phyloP scores from a whole-genome alignment of 92 coral and sea anemone species.

The Epizoanthus scotinus region DNA sequence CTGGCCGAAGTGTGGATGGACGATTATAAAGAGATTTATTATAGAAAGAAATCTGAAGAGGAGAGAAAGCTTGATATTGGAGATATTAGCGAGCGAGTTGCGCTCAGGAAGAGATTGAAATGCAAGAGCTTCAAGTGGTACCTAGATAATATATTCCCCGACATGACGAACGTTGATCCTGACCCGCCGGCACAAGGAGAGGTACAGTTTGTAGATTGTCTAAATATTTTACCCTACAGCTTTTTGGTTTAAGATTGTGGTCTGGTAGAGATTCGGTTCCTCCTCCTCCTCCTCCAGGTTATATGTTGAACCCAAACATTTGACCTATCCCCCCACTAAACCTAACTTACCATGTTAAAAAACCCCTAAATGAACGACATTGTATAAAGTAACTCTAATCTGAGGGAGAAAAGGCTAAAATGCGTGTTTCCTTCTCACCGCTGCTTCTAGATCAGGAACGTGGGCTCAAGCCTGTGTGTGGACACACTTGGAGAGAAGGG shows the following conservation, averaged over 20 bases:
- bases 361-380: neutral
- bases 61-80: slow-evolving; percentile 74
- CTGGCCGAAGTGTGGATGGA: slow-evolving; percentile 92
- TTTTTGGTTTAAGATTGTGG: no score
- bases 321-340: no score
- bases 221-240: no score
- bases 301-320: no score
- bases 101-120: slow-evolving; percentile 70
- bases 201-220: slow-evolving; percentile 40
- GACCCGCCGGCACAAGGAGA: slow-evolving; percentile 94
- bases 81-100: slow-evolving; percentile 78
- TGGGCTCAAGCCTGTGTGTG: slow-evolving; percentile 58
- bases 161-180: slow-evolving; percentile 80
- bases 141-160: slow-evolving; percentile 77
- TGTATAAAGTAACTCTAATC: neutral
- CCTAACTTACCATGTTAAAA: no score
- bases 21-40: slow-evolving; percentile 77
- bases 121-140: slow-evolving; percentile 84
- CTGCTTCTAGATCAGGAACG: slow-evolving; percentile 67
- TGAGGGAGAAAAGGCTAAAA: neutral
- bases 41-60: slow-evolving; percentile 79
- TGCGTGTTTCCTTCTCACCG: neutral
- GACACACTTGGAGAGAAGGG: slow-evolving; percentile 82
- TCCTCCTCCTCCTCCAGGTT: no score
- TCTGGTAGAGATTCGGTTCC: no score